phyloP scores from a whole-genome alignment of 2,888 invertebrate genomes.

The Catocala fraxini region DNA sequence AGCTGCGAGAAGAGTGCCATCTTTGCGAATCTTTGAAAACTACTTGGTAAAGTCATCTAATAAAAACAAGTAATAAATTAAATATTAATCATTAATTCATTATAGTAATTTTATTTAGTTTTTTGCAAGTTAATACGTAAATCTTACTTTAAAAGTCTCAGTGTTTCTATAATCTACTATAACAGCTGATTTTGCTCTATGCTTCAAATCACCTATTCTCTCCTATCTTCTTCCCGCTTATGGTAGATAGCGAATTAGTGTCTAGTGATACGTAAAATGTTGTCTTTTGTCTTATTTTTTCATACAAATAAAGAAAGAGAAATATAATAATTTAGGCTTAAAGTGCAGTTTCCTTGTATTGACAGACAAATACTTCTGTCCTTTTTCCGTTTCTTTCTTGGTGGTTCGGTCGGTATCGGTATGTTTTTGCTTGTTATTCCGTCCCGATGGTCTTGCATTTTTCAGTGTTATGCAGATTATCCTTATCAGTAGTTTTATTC shows the following conservation, averaged over 20 bases:
- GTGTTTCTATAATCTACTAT: conserved; percentile 1
- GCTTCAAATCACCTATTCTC: conserved; percentile 39
- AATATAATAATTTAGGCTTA: conserved; percentile 32
- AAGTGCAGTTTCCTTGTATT: conserved; percentile 20
- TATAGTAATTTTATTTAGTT: too few species aligned
- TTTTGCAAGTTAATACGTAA: too few species aligned
- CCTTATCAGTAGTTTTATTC: conserved; percentile 61
- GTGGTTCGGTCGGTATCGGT: conserved; percentile 59
- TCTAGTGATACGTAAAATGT: background rate
- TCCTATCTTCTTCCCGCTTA: conserved; percentile 47
- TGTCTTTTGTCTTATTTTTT: conserved; percentile 32
- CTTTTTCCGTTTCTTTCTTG: conserved; percentile 48
- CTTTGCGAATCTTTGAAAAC: background rate
- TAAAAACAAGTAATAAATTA: too few species aligned
- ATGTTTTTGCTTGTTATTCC: conserved; percentile 78
- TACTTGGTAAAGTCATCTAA: background rate
- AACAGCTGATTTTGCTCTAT: conserved; percentile 76
- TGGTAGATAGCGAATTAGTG: background rate
- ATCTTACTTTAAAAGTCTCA: background rate
- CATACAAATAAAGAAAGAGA: conserved; percentile 21
- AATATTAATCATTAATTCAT: background rate
- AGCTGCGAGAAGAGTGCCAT: conserved; percentile 4
- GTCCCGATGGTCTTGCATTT: conserved; percentile 71
- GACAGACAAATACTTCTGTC: conserved; percentile 36
- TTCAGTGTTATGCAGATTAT: conserved; percentile 72